phyloP scores from a whole-genome alignment of 2,888 invertebrate genomes.

The Trachelus stipa region DNA sequence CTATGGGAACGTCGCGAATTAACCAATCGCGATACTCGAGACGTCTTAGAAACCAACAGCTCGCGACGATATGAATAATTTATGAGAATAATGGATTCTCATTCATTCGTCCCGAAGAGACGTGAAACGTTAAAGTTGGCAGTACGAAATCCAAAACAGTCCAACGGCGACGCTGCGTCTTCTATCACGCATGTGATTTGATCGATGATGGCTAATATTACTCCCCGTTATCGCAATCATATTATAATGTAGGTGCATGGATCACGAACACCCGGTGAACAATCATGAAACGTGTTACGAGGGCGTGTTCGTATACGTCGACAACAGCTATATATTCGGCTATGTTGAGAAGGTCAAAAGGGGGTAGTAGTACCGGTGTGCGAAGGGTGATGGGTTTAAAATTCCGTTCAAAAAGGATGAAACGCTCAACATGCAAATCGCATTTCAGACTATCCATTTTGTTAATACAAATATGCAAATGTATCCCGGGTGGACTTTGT shows the following conservation, averaged over 20 bases:
- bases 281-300: neutral
- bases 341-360: neutral
- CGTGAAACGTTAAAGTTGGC: neutral
- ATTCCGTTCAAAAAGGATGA: constrained; percentile 4
- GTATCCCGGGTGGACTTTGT: constrained; percentile 34
- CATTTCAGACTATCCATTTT: constrained; percentile 48
- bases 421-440: constrained; percentile 39
- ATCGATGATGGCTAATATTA: constrained; percentile 25
- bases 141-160: neutral
- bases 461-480: constrained; percentile 55
- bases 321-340: neutral
- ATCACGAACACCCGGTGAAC: constrained; percentile 11
- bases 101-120: neutral
- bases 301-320: neutral
- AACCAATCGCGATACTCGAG: neutral
- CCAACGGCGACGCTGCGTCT: neutral
- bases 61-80: constrained; percentile 1
- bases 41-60: neutral
- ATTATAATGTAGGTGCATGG: constrained; percentile 23
- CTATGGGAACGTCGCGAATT: neutral
- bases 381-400: neutral
- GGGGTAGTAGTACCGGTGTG: neutral
- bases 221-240: constrained; percentile 21
- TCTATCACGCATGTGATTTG: constrained; percentile 18
- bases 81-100: constrained; percentile 5